Evolutionary conservation across 2,113 vertebrate genomes (phyloP), one percentile per base, ranked within the genome.

Genomic region (Campylorhamphus procurvoides): DNA sequence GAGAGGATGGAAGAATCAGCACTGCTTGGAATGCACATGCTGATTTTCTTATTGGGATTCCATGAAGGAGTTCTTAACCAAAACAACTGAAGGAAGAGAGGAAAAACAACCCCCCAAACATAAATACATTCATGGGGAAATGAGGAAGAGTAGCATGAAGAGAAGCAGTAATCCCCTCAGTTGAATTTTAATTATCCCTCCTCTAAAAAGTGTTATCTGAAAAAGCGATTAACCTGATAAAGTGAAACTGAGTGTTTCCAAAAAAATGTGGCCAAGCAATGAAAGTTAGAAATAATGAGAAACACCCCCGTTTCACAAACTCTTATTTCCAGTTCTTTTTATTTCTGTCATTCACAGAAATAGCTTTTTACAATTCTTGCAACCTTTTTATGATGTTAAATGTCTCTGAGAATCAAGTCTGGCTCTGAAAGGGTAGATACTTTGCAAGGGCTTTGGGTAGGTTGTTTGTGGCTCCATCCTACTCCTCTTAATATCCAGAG

Each of bases 1-100:
- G 33, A 76, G 29, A 77, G 33, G 46, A 73, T 14, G 12, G 50
- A 83, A 93, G 88, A 91, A 84, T 52, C 75, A 80, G 87, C 68
- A 28, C 35, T 72, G 29, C 59, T 80, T 90, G 72, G 75, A 91
- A 93, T 0, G 1, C 42, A 71, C 59, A 55, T 20, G 14, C 82
- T 86, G 87, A 37, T 80, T 86, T 94, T 93, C 93, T 91, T 79
- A 80, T 3, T 74, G 91, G 78, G 63, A 84, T 67, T 92, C 59
- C 90, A 67, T 25, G 50, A 93, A 85, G 69, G 60, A 67, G n/a
- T 39, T 80, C 79, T 91, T 77, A 50, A 85, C 35, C 33, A 47
- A 67, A 93, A 67, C 46, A 86, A 50, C 24, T 5, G 15, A 73
- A 93, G 31, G 71, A 49, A 56, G 28, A 60, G 11, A 19, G 4